Percentiles rank a stretch among this genome's conserved stretches.
These are phyloP conservation scores for Meghimatium bilineatum DNA, from an alignment of 2,888 invertebrate species.

Conservation along the genomic window DNA sequence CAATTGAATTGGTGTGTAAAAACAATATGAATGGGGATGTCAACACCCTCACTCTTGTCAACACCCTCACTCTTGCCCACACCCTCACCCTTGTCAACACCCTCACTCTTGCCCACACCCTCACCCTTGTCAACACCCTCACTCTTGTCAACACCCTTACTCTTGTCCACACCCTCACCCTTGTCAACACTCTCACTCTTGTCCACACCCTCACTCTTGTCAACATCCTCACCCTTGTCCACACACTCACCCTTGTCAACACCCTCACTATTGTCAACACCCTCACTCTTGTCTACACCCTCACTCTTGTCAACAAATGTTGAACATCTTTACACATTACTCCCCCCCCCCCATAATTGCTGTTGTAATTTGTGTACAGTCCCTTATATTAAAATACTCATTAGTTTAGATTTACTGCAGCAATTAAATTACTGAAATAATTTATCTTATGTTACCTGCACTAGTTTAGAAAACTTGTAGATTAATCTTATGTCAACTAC, in stretches of 20 bases:
- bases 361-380: too few species aligned
- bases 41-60: too few species aligned
- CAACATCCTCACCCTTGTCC: not conserved
- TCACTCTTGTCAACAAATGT: not conserved
- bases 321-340: too few species aligned
- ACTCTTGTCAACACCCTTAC: not conserved
- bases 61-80: not conserved
- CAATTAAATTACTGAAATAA: too few species aligned
- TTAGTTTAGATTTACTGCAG: too few species aligned
- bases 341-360: too few species aligned
- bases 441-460: too few species aligned
- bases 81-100: not conserved
- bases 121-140: not conserved
- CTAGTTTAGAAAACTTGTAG: too few species aligned
- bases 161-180: not conserved
- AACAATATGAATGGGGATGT: too few species aligned
- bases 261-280: not conserved
- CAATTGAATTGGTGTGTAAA: too few species aligned
- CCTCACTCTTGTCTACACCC: not conserved
- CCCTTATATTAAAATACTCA: too few species aligned
- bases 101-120: slow-evolving; percentile 1
- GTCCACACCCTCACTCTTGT: not conserved
- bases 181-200: not conserved
- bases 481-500: too few species aligned
- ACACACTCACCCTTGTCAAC: not conserved